A percentile compares a stretch with the other conserved stretches of the same genome.
phyloP scores from a whole-genome alignment of 2,888 invertebrate genomes.

The Yponomeuta cagnagella region DNA sequence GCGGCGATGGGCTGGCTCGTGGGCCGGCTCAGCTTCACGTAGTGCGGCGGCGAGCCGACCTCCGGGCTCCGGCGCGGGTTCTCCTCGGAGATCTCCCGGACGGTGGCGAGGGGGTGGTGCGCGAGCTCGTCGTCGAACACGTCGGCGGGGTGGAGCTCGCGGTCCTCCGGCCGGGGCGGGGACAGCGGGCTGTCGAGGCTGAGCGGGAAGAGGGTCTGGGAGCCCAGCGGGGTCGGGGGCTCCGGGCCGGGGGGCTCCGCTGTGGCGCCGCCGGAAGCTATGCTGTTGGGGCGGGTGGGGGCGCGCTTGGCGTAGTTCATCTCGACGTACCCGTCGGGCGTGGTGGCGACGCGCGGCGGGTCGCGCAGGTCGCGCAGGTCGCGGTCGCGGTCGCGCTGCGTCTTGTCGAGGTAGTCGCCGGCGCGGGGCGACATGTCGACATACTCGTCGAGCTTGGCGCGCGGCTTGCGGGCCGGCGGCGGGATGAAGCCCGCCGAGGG shows the following conservation, averaged over 20 bases:
- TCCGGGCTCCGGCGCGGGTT: conserved; percentile 29
- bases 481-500: conserved; percentile 36
- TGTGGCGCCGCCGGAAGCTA: conserved; percentile 50
- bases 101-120: conserved; percentile 43
- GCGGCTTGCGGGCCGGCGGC: conserved; percentile 19
- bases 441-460: conserved; percentile 53
- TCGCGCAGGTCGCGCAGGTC: conserved; percentile 19
- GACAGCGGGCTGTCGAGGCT: conserved; percentile 81
- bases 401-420: conserved; percentile 79
- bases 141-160: conserved; percentile 38
- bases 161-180: conserved; percentile 68
- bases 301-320: conserved; percentile 54
- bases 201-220: conserved; percentile 80
- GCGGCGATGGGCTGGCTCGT: conserved; percentile 26
- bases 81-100: conserved; percentile 58
- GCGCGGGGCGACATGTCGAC: conserved; percentile 64
- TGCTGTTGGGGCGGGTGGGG: conserved; percentile 79
- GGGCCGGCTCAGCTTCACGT: conserved; percentile 63
- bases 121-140: conserved; percentile 34
- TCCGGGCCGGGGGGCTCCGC: conserved; percentile 34
- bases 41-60: conserved; percentile 55
- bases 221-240: conserved; percentile 71
- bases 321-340: conserved; percentile 69
- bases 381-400: conserved; percentile 22
- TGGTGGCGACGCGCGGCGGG: conserved; percentile 25